Conservation (phyloP, 2,113 vertebrate species). For the Donacobius atricapilla region DNA sequence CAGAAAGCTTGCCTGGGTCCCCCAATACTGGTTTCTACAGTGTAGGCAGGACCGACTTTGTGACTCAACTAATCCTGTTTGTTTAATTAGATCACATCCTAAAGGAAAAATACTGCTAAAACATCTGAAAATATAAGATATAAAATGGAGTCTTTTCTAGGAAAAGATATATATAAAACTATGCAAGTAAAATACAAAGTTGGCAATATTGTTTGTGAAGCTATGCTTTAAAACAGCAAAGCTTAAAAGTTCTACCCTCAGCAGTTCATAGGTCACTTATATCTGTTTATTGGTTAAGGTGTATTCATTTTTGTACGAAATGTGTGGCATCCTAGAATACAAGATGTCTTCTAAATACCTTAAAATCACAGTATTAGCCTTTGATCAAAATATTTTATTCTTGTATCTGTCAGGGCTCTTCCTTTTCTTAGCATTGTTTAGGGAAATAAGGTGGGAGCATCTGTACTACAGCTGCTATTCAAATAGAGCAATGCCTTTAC, state of each 20-base stretch:
- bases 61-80: conserved; percentile 50
- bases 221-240: not conserved
- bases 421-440: conserved; percentile 11
- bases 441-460: conserved; percentile 33
- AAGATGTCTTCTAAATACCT: not conserved
- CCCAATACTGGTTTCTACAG: not conserved
- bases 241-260: not conserved
- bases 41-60: not conserved
- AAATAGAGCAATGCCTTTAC: conserved; percentile 3
- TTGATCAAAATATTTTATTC: not conserved
- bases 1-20: not conserved
- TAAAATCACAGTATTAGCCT: not conserved
- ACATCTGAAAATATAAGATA: conserved; percentile 3
- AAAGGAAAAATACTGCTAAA: conserved; percentile 36
- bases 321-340: not conserved
- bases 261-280: not conserved
- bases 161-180: not conserved
- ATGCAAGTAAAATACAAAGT: not conserved
- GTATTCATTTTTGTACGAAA: not conserved
- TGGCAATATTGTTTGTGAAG: not conserved
- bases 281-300: not conserved
- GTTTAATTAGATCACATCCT: conserved; percentile 61
- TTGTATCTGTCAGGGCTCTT: not conserved
- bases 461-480: conserved; percentile 49
- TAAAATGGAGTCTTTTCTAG: conserved; percentile 14